Percentiles rank a stretch among this genome's conserved stretches.
These are phyloP conservation scores for Trididemnum clinides DNA, from an alignment of 23 tunicate species.

Conservation along the genomic window DNA sequence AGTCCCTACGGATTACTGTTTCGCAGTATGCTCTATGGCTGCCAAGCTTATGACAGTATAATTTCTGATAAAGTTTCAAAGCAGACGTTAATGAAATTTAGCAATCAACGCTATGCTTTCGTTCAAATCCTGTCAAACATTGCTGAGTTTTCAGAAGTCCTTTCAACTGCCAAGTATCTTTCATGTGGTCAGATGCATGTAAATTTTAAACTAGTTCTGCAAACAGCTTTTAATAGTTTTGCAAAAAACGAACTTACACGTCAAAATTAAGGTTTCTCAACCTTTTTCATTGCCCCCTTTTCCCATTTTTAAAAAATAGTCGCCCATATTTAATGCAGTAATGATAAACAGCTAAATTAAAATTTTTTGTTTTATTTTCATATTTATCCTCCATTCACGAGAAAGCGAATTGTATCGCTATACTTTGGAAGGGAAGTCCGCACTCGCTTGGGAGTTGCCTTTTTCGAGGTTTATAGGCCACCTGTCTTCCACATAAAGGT, in stretches of 20 bases:
- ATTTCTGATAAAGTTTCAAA: neutral
- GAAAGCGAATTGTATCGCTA: no score
- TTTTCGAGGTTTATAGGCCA: no score
- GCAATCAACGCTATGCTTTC: neutral
- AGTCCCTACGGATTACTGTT: conserved; percentile 19
- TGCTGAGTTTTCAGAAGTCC: neutral
- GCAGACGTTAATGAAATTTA: neutral
- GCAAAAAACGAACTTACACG: conserved; percentile 32
- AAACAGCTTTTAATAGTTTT: conserved; percentile 34
- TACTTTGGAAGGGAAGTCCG: no score
- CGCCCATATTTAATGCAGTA: no score
- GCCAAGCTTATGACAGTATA: neutral
- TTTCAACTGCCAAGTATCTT: neutral
- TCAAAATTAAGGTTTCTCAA: no score
- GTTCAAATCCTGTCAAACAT: neutral
- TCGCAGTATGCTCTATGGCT: neutral
- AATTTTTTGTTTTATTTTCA: no score
- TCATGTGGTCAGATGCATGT: neutral
- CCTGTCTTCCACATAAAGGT: no score
- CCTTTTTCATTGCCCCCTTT: no score
- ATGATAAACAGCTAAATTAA: no score
- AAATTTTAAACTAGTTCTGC: neutral
- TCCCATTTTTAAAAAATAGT: no score
- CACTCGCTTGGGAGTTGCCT: no score
- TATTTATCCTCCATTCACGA: no score